Conservation (phyloP, 2,113 vertebrate genomes). For the Morone chrysops region DNA sequence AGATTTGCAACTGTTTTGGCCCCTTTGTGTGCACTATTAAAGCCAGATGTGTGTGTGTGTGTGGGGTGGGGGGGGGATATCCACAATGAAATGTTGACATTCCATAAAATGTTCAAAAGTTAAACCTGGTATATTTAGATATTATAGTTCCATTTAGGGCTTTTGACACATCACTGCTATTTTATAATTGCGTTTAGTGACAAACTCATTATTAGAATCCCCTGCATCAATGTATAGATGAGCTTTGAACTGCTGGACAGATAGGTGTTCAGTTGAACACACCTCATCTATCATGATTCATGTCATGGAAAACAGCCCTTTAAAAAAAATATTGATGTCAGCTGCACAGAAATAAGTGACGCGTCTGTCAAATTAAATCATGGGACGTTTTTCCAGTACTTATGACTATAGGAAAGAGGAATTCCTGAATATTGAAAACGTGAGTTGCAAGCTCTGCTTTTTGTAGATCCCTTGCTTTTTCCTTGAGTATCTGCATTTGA, state of each 20-base stretch:
- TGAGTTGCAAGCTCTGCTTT: constrained; percentile 43
- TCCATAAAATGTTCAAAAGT: constrained; percentile 65
- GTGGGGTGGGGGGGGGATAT: not conserved
- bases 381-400: constrained; percentile 30
- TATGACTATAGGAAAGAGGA: constrained; percentile 36
- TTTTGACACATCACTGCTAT: constrained; percentile 49
- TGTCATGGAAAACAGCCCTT: constrained; percentile 59
- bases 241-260: constrained; percentile 75
- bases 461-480: constrained; percentile 17
- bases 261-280: constrained; percentile 51
- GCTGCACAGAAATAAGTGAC: constrained; percentile 52
- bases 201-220: constrained; percentile 15
- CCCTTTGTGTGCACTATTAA: constrained; percentile 29
- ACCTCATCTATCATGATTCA: constrained; percentile 47
- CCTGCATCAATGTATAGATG: constrained; percentile 36
- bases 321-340: constrained; percentile 66
- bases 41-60: constrained; percentile 6
- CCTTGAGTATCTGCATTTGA: constrained; percentile 39
- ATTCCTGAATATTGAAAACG: constrained; percentile 45
- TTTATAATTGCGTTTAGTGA: constrained; percentile 11
- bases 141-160: constrained; percentile 20
- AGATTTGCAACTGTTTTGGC: constrained; percentile 12
- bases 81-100: constrained; percentile 66
- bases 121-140: constrained; percentile 19
- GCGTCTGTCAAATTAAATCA: constrained; percentile 37